phyloP scores from a whole-genome alignment of 2,113 vertebrate genomes.

The Jacana jacana region DNA sequence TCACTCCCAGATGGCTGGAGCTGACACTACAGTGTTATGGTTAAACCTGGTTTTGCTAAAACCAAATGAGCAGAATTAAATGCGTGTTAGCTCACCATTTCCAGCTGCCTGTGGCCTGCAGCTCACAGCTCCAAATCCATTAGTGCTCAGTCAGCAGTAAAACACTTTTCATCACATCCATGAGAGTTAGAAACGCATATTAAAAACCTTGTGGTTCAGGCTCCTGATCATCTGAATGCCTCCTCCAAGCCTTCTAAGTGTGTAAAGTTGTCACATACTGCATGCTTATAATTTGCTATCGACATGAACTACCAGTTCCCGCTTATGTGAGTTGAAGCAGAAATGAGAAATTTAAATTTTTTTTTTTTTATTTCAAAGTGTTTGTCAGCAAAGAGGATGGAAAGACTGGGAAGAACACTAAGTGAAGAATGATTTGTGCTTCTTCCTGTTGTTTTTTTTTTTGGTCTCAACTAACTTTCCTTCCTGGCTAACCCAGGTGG shows the following conservation, averaged over 20 bases:
- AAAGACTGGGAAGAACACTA: not conserved
- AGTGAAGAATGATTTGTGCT: not conserved
- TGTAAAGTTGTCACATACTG: not conserved
- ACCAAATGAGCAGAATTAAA: not conserved
- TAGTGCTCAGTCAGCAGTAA: constrained; percentile 33
- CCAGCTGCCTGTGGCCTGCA: constrained; percentile 2
- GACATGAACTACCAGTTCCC: not conserved
- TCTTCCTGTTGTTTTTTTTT: not conserved
- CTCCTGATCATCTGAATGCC: not conserved
- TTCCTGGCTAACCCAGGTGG: not conserved
- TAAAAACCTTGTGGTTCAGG: not conserved
- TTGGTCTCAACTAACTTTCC: not conserved
- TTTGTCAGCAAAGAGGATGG: not conserved
- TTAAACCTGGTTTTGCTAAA: not conserved
- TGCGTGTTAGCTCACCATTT: not conserved
- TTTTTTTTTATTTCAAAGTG: not conserved
- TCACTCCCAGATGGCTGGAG: not conserved
- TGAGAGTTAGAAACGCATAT: not conserved
- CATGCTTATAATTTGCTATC: not conserved
- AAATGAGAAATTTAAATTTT: not conserved
- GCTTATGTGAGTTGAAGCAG: not conserved
- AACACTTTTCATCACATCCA: not conserved
- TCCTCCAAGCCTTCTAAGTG: constrained; percentile 20
- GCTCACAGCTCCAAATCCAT: not conserved
- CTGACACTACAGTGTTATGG: not conserved